These are phyloP conservation scores for Meteorus colon DNA, from an alignment of 2,888 invertebrate genomes.

Conservation along the genomic window DNA sequence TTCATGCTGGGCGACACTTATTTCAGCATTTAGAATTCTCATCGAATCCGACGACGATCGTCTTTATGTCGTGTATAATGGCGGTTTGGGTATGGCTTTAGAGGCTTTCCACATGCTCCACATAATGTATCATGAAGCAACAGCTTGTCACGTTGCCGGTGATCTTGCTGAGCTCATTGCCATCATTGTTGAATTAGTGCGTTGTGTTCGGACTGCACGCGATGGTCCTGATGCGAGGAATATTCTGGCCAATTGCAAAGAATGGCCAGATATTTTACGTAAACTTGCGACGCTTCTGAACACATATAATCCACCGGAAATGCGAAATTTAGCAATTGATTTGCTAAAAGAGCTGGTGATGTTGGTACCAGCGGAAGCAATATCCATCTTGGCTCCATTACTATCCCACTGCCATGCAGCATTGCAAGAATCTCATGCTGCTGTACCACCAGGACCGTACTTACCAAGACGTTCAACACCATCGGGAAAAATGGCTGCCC, in stretches of 20 bases:
- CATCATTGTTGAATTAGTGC: constrained; percentile 83
- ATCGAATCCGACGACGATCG: constrained; percentile 93
- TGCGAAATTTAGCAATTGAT: constrained; percentile 85
- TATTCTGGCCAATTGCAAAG: constrained; percentile 83
- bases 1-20: constrained; percentile 95
- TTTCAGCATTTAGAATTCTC: constrained; percentile 87
- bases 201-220: constrained; percentile 81
- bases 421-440: constrained; percentile 83
- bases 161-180: constrained; percentile 90
- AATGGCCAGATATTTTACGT: constrained; percentile 91
- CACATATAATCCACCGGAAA: constrained; percentile 90
- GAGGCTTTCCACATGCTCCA: constrained; percentile 92
- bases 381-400: constrained; percentile 88
- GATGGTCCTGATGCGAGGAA: constrained; percentile 81
- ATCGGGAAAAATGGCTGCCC: constrained; percentile 78
- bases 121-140: constrained; percentile 95
- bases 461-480: constrained; percentile 83
- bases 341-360: constrained; percentile 86
- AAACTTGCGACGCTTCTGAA: constrained; percentile 91
- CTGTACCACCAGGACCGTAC: constrained; percentile 83
- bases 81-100: constrained; percentile 81
- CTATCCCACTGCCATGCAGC: constrained; percentile 89
- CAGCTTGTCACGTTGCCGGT: constrained; percentile 88
- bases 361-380: constrained; percentile 85
- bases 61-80: constrained; percentile 91